Conservation (phyloP, 2,888 invertebrate species). For the Nycteola revayana region DNA sequence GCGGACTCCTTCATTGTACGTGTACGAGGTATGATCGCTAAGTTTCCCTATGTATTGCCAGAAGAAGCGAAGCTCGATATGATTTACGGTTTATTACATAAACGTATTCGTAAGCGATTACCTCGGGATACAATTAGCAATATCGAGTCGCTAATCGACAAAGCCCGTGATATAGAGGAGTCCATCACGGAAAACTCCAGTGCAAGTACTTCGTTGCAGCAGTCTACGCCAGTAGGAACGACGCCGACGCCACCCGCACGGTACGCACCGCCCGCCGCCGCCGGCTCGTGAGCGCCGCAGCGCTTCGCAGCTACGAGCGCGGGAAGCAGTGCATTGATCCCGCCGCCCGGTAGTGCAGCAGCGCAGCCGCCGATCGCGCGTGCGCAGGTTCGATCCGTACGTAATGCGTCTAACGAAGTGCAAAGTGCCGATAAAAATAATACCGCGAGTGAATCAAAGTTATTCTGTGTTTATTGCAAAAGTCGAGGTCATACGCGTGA, state of each 20-base stretch:
- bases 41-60: slow-evolving; percentile 3
- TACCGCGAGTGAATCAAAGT: too few relatives aligned
- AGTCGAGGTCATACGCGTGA: too few relatives aligned
- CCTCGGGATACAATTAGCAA: slow-evolving; percentile 2
- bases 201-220: neutral
- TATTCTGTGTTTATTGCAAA: too few relatives aligned
- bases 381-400: too few relatives aligned
- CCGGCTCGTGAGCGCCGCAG: neutral
- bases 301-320: neutral
- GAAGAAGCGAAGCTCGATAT: slow-evolving; percentile 7
- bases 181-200: neutral
- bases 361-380: too few relatives aligned
- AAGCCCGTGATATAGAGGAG: neutral
- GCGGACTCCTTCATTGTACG: neutral
- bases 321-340: too few relatives aligned
- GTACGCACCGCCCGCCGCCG: neutral
- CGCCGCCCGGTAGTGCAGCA: too few relatives aligned
- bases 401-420: too few relatives aligned
- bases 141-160: slow-evolving; percentile 5
- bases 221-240: neutral
- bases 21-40: neutral
- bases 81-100: slow-evolving; percentile 9
- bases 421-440: too few relatives aligned
- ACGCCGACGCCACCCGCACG: neutral
- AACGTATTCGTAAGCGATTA: slow-evolving; percentile 5